These are phyloP conservation scores for Agrochola lychnidis DNA, from an alignment of 2,888 invertebrate species.

Conservation along the genomic window DNA sequence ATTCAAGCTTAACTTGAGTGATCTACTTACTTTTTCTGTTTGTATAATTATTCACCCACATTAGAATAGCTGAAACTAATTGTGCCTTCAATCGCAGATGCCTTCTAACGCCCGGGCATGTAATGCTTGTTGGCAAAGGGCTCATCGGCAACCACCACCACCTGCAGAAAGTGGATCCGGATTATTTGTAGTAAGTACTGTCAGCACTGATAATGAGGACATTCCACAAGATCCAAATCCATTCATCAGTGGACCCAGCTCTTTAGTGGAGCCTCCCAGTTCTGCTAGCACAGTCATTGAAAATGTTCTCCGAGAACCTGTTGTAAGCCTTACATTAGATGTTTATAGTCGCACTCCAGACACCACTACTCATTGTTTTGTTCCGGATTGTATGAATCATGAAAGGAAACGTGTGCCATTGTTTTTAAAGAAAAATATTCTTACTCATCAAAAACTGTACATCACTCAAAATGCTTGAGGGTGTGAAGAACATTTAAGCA, in stretches of 20 bases:
- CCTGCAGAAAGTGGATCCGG: too few species aligned
- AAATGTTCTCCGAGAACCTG: background rate
- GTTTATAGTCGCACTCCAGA: background rate
- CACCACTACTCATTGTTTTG: constrained; percentile 7
- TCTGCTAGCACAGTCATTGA: constrained; percentile 7
- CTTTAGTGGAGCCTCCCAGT: constrained; percentile 8
- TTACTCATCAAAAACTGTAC: constrained; percentile 1
- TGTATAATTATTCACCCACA: too few species aligned
- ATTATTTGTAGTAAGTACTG: too few species aligned
- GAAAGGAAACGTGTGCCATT: too few species aligned
- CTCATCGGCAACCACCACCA: background rate
- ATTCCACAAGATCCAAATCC: constrained; percentile 4
- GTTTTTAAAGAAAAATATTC: background rate
- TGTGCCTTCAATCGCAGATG: constrained; percentile 6
- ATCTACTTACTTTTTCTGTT: too few species aligned
- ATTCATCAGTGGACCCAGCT: constrained; percentile 5
- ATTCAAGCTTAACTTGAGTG: too few species aligned
- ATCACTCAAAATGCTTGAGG: background rate
- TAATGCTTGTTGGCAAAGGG: background rate
- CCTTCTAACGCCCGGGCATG: background rate
- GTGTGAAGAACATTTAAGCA: too few species aligned
- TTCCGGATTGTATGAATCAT: too few species aligned
- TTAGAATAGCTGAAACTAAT: constrained; percentile 1
- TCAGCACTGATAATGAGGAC: too few species aligned
- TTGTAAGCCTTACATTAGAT: constrained; percentile 7